Evolutionary conservation across 2,797 vertebrate species (phyloP), one percentile per base, ranked within the genome.

Genomic region (Anisognathus igniventris): DNA sequence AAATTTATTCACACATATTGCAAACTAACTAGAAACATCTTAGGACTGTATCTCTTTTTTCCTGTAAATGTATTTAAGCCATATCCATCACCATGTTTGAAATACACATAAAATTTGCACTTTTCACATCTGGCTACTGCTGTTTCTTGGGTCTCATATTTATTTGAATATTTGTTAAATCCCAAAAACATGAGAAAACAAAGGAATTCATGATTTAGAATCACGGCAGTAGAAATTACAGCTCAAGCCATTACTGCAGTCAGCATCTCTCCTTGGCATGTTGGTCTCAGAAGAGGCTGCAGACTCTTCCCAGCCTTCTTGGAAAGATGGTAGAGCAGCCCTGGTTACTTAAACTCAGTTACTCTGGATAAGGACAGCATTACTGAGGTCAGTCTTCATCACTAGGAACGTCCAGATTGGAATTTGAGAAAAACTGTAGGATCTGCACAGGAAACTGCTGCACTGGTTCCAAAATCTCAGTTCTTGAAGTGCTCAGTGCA

Each of bases 21-120:
- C 28, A 83, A 31, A 80, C 23, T 79, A 81, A 88, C n/a, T 77
- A 50, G 68, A 82, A 94, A 95, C 30, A 44, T 88, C 65, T 76
- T 75, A 76, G 57, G 44, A 78, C 11, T 61, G 7, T 24, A 40
- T n/a, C 25, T 37, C 45, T 66, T 92, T 60, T 68, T 72, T 56
- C 21, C 58, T 81, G 50, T 8, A 72, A 72, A 72, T 33, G 2
- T 50, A 18, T 86, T 83, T 72, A 86, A 92, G 40, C 25, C 15
- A n/a, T 10, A 40, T 42, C 56, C 33, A 8, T n/a, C 19, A 10
- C 39, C 0, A 0, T 45, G 28, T 85, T 80, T 68, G 42, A 88
- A 83, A 45, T 5, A 8, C n/a, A 35, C 9, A 47, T 19, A 54
- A 33, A 81, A 40, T 80, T 72, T 71, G 10, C 40, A 33, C 12